A percentile compares a stretch with the other conserved stretches of the same genome.
Evolutionary conservation across 2,113 vertebrate genomes (phyloP).

Genomic region (Poeciliopsis prolifica): DNA sequence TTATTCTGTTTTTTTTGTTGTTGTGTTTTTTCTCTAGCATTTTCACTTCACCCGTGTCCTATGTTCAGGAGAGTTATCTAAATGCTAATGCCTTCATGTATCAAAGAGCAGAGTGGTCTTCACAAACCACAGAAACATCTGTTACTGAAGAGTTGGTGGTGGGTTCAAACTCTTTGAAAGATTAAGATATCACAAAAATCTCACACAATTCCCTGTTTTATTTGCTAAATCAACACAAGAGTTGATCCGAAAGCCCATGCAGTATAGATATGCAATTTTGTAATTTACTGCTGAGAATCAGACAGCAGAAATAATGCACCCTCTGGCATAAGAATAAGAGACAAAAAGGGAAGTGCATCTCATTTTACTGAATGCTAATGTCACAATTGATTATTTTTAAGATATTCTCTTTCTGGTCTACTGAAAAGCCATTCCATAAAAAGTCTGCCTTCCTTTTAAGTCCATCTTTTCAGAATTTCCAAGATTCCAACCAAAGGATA

Average conservation of each 20-base stretch:
- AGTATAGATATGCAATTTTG: constrained; percentile 62
- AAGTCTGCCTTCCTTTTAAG: not conserved
- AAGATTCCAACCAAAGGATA: not conserved
- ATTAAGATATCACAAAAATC: constrained; percentile 59
- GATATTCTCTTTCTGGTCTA: not conserved
- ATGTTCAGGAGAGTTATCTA: constrained; percentile 79
- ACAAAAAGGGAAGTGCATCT: constrained; percentile 15
- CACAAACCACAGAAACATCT: constrained; percentile 57
- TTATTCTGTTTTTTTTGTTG: constrained; percentile 53
- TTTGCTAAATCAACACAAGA: constrained; percentile 42
- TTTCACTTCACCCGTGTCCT: constrained; percentile 68
- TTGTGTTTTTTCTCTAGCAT: constrained; percentile 61
- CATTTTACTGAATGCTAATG: not conserved
- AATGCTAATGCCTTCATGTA: constrained; percentile 82
- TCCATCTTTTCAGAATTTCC: not conserved
- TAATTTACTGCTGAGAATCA: constrained; percentile 60
- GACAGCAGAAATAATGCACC: constrained; percentile 45
- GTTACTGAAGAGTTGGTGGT: constrained; percentile 50
- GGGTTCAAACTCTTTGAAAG: constrained; percentile 53
- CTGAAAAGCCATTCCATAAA: not conserved
- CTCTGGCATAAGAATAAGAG: constrained; percentile 34
- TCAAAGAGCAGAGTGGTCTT: constrained; percentile 59
- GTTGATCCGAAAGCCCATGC: constrained; percentile 52
- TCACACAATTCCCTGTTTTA: constrained; percentile 47
- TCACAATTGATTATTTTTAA: constrained; percentile 19